phyloP scores from a whole-genome alignment of 2,888 invertebrate species.

The Euproctis similis region DNA sequence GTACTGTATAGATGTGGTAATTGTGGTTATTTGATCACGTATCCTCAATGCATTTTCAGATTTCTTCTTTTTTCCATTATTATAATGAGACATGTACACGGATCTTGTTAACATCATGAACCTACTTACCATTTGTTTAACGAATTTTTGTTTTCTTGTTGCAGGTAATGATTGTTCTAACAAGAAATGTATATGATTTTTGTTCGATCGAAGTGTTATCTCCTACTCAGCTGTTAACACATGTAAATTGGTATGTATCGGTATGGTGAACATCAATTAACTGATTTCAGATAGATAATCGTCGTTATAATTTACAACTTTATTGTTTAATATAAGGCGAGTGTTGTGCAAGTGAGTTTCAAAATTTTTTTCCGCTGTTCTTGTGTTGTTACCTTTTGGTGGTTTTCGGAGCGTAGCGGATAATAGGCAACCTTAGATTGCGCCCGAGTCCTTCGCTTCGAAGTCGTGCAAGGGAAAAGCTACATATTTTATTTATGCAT shows the following conservation, averaged over 20 bases:
- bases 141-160: slow-evolving; percentile 41
- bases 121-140: slow-evolving; percentile 27
- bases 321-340: slow-evolving; percentile 70
- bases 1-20: slow-evolving; percentile 44
- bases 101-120: slow-evolving; percentile 46
- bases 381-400: slow-evolving; percentile 69
- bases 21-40: slow-evolving; percentile 47
- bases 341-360: slow-evolving; percentile 68
- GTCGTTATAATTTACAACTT: slow-evolving; percentile 59
- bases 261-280: slow-evolving; percentile 69
- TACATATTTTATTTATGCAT: slow-evolving; percentile 66
- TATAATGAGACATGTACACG: slow-evolving; percentile 31
- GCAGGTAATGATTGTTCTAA: slow-evolving; percentile 61
- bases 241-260: too few species aligned
- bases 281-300: slow-evolving; percentile 67
- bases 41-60: slow-evolving; percentile 51
- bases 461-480: slow-evolving; percentile 63
- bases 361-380: slow-evolving; percentile 71
- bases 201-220: too few species aligned
- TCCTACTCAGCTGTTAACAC: too few species aligned
- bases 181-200: too few species aligned
- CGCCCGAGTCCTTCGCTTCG: slow-evolving; percentile 67
- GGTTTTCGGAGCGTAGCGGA: slow-evolving; percentile 75
- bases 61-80: slow-evolving; percentile 35
- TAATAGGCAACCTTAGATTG: slow-evolving; percentile 73